Percentiles rank a stretch among this genome's conserved stretches.
phyloP scores from a whole-genome alignment of 2,113 vertebrate genomes.

The Pardalotus punctatus region DNA sequence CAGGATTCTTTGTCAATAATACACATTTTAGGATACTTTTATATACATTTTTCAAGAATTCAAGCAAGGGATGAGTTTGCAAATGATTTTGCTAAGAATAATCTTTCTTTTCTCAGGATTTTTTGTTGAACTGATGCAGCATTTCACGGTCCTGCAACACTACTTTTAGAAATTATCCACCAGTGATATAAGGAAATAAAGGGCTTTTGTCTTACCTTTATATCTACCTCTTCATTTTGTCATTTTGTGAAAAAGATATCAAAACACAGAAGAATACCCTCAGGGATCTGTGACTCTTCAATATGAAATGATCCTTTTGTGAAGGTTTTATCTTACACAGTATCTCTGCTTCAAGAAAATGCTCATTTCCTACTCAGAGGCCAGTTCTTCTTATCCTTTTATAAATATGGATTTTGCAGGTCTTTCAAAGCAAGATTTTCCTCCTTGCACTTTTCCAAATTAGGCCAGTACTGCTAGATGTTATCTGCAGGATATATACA shows the following conservation, averaged over 20 bases:
- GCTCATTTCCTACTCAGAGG: not conserved
- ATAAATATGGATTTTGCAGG: not conserved
- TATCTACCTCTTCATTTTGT: not conserved
- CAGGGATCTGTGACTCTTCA: not conserved
- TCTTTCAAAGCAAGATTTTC: not conserved
- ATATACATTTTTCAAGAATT: not conserved
- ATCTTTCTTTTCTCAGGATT: not conserved
- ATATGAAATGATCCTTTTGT: not conserved
- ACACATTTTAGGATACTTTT: not conserved
- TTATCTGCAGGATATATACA: not conserved
- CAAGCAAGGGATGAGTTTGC: not conserved
- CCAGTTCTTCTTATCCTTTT: not conserved
- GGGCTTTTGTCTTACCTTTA: not conserved
- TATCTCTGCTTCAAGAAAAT: not conserved
- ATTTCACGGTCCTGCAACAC: not conserved
- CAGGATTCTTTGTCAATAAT: not conserved
- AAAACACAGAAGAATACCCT: not conserved
- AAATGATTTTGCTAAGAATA: not conserved
- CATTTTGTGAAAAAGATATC: constrained; percentile 3
- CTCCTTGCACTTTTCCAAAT: not conserved
- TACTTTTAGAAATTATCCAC: constrained; percentile 35
- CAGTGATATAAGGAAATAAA: not conserved
- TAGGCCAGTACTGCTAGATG: not conserved
- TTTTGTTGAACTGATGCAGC: not conserved
- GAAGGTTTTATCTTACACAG: not conserved